Conservation (phyloP, 2,113 vertebrate genomes). For the Vulpes lagopus region DNA sequence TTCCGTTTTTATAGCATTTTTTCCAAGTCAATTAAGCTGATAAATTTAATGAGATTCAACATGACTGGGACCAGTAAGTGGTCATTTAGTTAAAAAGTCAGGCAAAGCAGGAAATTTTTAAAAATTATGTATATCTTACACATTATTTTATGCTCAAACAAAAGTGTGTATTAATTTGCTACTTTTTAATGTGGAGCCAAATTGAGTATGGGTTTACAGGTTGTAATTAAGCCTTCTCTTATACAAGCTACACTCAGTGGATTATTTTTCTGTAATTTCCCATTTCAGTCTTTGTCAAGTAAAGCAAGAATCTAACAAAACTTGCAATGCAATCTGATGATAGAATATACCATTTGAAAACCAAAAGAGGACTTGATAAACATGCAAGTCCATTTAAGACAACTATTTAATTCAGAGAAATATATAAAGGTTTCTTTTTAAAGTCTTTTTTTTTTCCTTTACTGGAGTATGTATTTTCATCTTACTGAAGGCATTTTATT, state of each 20-base stretch:
- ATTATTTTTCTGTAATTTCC: not conserved
- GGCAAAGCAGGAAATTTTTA: not conserved
- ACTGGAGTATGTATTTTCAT: not conserved
- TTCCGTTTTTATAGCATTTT: conserved; percentile 10
- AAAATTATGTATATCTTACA: not conserved
- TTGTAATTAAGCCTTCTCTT: not conserved
- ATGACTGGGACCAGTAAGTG: not conserved
- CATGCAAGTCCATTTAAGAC: not conserved
- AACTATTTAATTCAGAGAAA: not conserved
- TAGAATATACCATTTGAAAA: not conserved
- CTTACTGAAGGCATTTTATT: not conserved
- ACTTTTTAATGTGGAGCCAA: not conserved
- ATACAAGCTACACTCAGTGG: not conserved
- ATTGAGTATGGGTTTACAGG: not conserved
- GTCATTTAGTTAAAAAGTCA: not conserved
- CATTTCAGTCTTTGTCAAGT: not conserved
- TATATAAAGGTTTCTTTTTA: not conserved
- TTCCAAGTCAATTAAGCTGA: not conserved
- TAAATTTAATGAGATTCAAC: not conserved
- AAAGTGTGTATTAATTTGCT: not conserved
- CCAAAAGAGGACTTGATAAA: not conserved
- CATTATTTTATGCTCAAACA: not conserved
- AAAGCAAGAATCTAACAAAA: not conserved
- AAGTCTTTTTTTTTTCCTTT: not conserved
- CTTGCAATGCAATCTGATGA: not conserved